Conservation (phyloP, 2,113 vertebrate species). For the Asarcornis scutulata region DNA sequence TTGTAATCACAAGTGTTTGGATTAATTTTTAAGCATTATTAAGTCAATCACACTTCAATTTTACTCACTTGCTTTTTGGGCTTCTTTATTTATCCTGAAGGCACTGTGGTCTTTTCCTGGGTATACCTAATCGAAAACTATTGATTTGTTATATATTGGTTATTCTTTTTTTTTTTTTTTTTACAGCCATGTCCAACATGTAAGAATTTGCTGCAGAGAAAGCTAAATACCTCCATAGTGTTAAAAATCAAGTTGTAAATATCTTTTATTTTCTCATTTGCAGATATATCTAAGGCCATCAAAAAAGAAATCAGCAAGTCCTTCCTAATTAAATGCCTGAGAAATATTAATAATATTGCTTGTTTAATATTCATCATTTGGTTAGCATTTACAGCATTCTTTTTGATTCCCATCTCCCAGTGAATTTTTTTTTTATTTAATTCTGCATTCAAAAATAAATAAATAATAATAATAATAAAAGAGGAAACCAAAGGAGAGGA, state of each 20-base stretch:
- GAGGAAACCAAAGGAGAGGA: background rate
- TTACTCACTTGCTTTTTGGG: background rate
- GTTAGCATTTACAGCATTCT: background rate
- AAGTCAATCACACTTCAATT: background rate
- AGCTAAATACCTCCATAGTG: background rate
- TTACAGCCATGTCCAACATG: background rate
- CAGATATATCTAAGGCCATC: background rate
- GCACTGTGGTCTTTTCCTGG: background rate
- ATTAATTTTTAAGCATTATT: background rate
- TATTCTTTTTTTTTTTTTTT: background rate
- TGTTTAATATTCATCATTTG: slow-evolving; percentile 7
- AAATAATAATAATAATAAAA: background rate
- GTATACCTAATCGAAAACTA: background rate
- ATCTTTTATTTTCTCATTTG: background rate
- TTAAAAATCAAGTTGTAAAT: background rate
- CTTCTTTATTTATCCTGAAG: background rate
- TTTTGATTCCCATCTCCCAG: background rate
- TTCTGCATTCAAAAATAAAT: background rate
- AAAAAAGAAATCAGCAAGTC: background rate
- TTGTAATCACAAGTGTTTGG: background rate
- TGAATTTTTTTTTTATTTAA: background rate
- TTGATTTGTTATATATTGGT: background rate
- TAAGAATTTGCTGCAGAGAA: background rate
- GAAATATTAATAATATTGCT: background rate
- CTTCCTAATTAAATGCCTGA: background rate